phyloP scores from a whole-genome alignment of 2,113 vertebrate species.

The Arothron firmamentum region DNA sequence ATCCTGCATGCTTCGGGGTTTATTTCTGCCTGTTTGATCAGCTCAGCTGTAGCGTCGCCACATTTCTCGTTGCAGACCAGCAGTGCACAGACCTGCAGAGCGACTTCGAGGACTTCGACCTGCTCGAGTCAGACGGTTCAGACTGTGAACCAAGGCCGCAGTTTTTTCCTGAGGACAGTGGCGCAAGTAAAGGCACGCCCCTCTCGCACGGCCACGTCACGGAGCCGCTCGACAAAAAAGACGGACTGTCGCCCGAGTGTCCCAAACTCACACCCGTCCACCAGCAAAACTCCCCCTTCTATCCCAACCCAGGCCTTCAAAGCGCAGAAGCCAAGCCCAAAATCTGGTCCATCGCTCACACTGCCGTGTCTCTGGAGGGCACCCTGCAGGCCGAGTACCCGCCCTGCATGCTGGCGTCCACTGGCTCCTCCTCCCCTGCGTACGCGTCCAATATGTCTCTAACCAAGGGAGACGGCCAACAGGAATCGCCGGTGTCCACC shows the following conservation, averaged over 20 bases:
- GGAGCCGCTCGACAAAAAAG: conserved; percentile 55
- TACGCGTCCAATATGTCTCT: conserved; percentile 67
- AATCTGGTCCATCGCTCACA: conserved; percentile 96
- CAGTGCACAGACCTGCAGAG: conserved; percentile 79
- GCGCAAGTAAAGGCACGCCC: conserved; percentile 26
- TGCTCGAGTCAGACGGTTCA: conserved; percentile 82
- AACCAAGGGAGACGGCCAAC: conserved; percentile 75
- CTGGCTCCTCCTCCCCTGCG: conserved; percentile 54
- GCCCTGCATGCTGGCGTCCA: conserved; percentile 86
- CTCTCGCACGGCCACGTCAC: conserved; percentile 58
- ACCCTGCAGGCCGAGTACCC: conserved; percentile 80
- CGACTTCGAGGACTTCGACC: conserved; percentile 88
- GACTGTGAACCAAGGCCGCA: conserved; percentile 81
- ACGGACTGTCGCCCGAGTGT: conserved; percentile 76
- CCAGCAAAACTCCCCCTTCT: conserved; percentile 73
- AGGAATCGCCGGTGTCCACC: conserved; percentile 89
- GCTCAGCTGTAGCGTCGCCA: not conserved
- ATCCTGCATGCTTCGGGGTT: not conserved
- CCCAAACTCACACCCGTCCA: conserved; percentile 65
- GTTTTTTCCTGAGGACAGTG: conserved; percentile 69
- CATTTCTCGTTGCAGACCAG: conserved; percentile 31
- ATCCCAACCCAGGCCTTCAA: conserved; percentile 61
- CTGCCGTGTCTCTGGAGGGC: conserved; percentile 81
- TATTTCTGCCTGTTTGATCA: not conserved
- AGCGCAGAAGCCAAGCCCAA: conserved; percentile 81